These are phyloP conservation scores for Mycalesis mineus DNA, from an alignment of 2,888 invertebrate genomes.

Conservation along the genomic window DNA sequence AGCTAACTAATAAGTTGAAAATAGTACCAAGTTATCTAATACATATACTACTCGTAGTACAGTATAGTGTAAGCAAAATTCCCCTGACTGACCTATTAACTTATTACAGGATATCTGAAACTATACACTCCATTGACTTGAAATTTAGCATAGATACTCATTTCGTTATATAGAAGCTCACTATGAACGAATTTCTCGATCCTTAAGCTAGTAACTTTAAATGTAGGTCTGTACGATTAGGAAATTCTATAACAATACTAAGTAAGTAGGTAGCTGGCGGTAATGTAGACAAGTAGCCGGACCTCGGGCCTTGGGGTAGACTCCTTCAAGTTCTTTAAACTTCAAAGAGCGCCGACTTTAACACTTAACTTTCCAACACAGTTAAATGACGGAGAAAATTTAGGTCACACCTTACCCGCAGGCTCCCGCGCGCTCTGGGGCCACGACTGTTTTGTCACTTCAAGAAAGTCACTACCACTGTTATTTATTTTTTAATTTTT, in stretches of 20 bases:
- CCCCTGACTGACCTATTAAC: no score
- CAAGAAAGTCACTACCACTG: background rate
- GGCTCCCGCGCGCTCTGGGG: background rate
- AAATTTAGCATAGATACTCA: no score
- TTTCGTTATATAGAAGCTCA: no score
- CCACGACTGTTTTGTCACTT: background rate
- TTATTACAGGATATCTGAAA: no score
- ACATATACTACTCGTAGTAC: no score
- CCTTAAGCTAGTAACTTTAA: no score
- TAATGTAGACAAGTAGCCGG: background rate
- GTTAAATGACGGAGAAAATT: conserved; percentile 9
- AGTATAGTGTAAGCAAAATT: no score
- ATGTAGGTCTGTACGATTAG: background rate
- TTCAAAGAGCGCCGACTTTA: conserved; percentile 3
- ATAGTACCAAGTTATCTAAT: no score
- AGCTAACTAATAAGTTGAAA: no score
- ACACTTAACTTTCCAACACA: conserved; percentile 2
- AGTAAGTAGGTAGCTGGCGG: background rate
- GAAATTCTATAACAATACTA: background rate
- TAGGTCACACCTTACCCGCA: conserved; percentile 3
- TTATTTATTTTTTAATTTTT: no score
- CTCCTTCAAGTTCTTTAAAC: background rate
- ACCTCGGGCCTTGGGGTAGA: background rate
- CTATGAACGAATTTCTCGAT: no score
- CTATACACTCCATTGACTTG: no score